Evolutionary conservation across 2,113 vertebrate genomes (phyloP).

Genomic region (human (Homo sapiens)): GRCh38 chrX:16335501-16336000

Average conservation of each 20-base stretch:
- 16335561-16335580: background rate
- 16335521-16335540: background rate
- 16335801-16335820: background rate
- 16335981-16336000: background rate
- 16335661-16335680: background rate
- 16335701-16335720: conserved; percentile 22
- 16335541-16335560: background rate
- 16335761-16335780: background rate
- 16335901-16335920: background rate
- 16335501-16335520: background rate
- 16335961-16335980: background rate
- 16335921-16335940: background rate
- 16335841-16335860: background rate
- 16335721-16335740: conserved; percentile 16
- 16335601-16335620: background rate
- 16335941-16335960: background rate
- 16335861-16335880: background rate
- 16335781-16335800: conserved; percentile 17
- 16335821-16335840: conserved; percentile 24
- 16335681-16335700: conserved; percentile 3
- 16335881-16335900: background rate
- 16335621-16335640: background rate
- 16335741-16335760: background rate
- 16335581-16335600: conserved; percentile 34
- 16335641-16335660: background rate